A percentile compares a stretch with the other conserved stretches of the same genome.
Evolutionary conservation across 1,140 invertebrate genomes (phyloP).

Genomic region (Ceratitis capitata): DNA sequence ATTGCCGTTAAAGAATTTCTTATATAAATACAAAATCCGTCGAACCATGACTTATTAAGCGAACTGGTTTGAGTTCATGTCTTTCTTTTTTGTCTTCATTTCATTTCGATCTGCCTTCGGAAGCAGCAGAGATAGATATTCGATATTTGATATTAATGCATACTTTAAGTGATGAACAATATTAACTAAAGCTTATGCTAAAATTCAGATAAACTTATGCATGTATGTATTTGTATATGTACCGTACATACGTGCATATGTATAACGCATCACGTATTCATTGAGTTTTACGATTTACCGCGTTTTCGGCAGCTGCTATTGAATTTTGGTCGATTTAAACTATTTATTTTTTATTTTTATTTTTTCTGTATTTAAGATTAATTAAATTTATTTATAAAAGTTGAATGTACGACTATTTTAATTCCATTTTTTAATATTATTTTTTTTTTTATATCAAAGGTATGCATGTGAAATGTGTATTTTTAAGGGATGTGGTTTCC

Average conservation of each 20-base stretch:
- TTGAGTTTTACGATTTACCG: background rate
- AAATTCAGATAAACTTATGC: background rate
- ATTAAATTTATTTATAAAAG: background rate
- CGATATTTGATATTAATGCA: background rate
- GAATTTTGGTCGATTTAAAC: background rate
- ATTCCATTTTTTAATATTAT: background rate
- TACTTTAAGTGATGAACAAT: background rate
- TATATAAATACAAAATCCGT: background rate
- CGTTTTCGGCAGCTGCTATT: background rate
- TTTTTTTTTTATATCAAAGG: too few relatives aligned
- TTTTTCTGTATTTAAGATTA: background rate
- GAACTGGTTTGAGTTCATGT: background rate
- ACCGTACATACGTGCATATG: too few relatives aligned
- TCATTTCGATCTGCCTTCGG: background rate
- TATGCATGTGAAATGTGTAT: too few relatives aligned
- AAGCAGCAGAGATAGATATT: background rate
- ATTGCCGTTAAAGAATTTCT: background rate
- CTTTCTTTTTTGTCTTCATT: background rate
- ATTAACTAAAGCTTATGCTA: background rate
- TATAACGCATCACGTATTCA: too few relatives aligned
- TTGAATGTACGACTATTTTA: background rate
- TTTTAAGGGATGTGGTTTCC: too few relatives aligned
- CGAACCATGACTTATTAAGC: background rate
- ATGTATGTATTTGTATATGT: background rate
- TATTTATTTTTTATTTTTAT: background rate